These are phyloP conservation scores for Anastrepha ludens DNA, from an alignment of 1,140 invertebrate species.

Conservation along the genomic window DNA sequence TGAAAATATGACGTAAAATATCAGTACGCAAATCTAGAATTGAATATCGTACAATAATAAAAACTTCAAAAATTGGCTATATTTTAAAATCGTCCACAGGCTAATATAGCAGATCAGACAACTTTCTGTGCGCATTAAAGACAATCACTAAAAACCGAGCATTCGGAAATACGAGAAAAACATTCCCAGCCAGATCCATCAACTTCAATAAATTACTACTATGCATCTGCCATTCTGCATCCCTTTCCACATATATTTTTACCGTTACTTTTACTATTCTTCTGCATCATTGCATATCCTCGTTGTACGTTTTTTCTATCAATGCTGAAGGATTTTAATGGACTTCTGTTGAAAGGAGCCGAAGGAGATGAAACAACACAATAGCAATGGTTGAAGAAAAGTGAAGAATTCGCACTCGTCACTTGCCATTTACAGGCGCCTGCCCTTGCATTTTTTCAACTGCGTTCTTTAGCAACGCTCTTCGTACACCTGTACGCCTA, in stretches of 20 bases:
- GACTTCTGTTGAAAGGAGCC: not conserved
- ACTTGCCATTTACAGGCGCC: slow-evolving; percentile 2
- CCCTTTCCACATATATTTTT: not conserved
- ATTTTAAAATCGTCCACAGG: too few relatives aligned
- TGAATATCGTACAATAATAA: too few relatives aligned
- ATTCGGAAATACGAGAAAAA: too few relatives aligned
- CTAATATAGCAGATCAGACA: too few relatives aligned
- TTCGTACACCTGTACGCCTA: not conserved
- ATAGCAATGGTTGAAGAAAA: slow-evolving; percentile 56
- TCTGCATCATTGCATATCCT: not conserved
- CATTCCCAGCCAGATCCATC: not conserved
- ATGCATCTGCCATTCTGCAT: not conserved
- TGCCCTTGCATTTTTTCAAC: not conserved
- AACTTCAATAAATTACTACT: not conserved
- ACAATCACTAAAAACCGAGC: too few relatives aligned
- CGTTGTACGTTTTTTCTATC: not conserved
- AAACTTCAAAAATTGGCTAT: too few relatives aligned
- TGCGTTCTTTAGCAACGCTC: not conserved
- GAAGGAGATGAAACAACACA: not conserved
- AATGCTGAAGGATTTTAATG: not conserved
- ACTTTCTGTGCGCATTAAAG: too few relatives aligned
- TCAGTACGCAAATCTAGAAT: too few relatives aligned
- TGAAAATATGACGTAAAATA: too few relatives aligned
- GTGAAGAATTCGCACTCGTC: slow-evolving; percentile 73
- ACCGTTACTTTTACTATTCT: not conserved